Evolutionary conservation across 2,113 vertebrate genomes (phyloP).

Genomic region (Dendrocopos noguchii): DNA sequence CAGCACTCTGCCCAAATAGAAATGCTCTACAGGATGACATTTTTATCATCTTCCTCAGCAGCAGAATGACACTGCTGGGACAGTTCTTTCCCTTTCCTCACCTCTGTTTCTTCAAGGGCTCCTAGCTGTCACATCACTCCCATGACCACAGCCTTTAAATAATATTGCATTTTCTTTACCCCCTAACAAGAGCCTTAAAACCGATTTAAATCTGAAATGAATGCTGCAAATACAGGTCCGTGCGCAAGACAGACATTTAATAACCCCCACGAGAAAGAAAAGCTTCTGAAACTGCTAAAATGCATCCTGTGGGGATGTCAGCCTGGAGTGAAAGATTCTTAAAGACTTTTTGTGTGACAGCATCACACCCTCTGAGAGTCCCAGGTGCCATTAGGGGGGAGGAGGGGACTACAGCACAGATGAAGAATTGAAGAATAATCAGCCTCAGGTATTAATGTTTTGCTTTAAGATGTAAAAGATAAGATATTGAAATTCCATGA

Average conservation of each 20-base stretch:
- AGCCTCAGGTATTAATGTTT: slow-evolving; percentile 64
- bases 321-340: slow-evolving; percentile 48
- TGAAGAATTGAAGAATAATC: slow-evolving; percentile 59
- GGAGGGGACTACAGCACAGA: slow-evolving; percentile 7
- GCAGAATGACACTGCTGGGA: slow-evolving; percentile 31
- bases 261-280: slow-evolving; percentile 43
- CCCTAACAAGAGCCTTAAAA: slow-evolving; percentile 37
- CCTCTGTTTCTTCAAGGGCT: slow-evolving; percentile 32
- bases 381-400: slow-evolving; percentile 49
- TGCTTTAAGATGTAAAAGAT: slow-evolving; percentile 56
- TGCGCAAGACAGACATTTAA: slow-evolving; percentile 44
- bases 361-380: slow-evolving; percentile 61
- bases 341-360: slow-evolving; percentile 70
- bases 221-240: slow-evolving; percentile 8
- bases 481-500: neutral
- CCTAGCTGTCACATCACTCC: slow-evolving; percentile 32
- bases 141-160: slow-evolving; percentile 25
- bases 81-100: slow-evolving; percentile 28
- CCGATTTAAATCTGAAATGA: slow-evolving; percentile 61
- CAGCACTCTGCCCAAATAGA: neutral
- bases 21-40: neutral
- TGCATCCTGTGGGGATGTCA: slow-evolving; percentile 49
- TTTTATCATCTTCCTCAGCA: neutral
- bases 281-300: slow-evolving; percentile 60
- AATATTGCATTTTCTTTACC: slow-evolving; percentile 49